phyloP scores from a whole-genome alignment of 2,888 invertebrate species.

The Leptarthrus brevirostris region DNA sequence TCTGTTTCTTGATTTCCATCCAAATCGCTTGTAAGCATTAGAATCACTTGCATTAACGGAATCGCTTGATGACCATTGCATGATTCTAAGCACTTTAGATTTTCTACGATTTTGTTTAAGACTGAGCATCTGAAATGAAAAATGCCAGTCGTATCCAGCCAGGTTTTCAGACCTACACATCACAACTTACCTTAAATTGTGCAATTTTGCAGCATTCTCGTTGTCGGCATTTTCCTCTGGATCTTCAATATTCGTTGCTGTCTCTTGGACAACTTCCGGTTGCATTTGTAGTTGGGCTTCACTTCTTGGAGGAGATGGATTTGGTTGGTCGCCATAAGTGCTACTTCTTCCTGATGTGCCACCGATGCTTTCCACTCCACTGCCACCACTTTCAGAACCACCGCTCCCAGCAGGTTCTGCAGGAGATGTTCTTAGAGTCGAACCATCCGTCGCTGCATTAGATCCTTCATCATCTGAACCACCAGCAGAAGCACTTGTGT shows the following conservation, averaged over 20 bases:
- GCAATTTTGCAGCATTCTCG: slow-evolving; percentile 64
- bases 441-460: slow-evolving; percentile 94
- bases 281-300: slow-evolving; percentile 55
- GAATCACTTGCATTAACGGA: slow-evolving; percentile 90
- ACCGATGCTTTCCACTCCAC: slow-evolving; percentile 91
- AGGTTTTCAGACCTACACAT: neutral
- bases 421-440: slow-evolving; percentile 86
- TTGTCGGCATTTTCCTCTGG: slow-evolving; percentile 62
- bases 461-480: slow-evolving; percentile 96
- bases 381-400: slow-evolving; percentile 91
- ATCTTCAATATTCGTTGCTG: slow-evolving; percentile 59
- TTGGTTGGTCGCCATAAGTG: slow-evolving; percentile 80
- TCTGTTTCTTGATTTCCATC: slow-evolving; percentile 87
- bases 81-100: slow-evolving; percentile 79
- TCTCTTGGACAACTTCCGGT: slow-evolving; percentile 52
- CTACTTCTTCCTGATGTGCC: slow-evolving; percentile 96
- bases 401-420: slow-evolving; percentile 79
- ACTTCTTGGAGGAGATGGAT: slow-evolving; percentile 63
- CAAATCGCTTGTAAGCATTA: slow-evolving; percentile 90
- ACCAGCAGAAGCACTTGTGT: slow-evolving; percentile 85
- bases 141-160: neutral
- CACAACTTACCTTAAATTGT: slow-evolving; percentile 61
- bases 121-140: slow-evolving; percentile 68
- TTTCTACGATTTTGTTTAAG: slow-evolving; percentile 80
- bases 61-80: slow-evolving; percentile 88